Evolutionary conservation across 2,888 invertebrate genomes (phyloP), one percentile per base, ranked within the genome.

Genomic region (Dastarcus helophoroides): DNA sequence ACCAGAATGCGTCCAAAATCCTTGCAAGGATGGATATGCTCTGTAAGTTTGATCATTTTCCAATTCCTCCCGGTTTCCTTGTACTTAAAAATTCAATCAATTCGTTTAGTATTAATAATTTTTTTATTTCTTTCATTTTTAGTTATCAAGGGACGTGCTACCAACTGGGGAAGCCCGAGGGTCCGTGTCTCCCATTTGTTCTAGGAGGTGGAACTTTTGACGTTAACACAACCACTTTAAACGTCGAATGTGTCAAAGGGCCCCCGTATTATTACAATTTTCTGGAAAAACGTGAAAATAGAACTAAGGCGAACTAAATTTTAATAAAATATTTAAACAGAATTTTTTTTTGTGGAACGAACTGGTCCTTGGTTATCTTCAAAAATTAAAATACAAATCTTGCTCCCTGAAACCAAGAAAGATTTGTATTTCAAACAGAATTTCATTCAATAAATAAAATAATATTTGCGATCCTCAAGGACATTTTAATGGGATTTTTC

Each of bases 1-100:
- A 22, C 77, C 80, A 0, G 56, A 63, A 29, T 82, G 81, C 46
- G 59, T 59, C 3, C 42, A 42, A 12, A 81, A 80, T 60, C 71
- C 73, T 1, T 82, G 81, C 47, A 35, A 43, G 2, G 73, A 77
- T 42, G 68, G 67, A 1, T 43, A 58, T 11, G 68, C 72, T 1
- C 47, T 40, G 41, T 69, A 43, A 47, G 38, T 37, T 26, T 5
- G 10, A n/a, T n/a, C n/a, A n/a, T n/a, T n/a, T n/a, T n/a, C n/a
- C n/a, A n/a, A n/a, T n/a, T n/a, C n/a, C n/a, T n/a, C n/a, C n/a
- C n/a, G n/a, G n/a, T n/a, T 8, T 17, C 19, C 19, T 8, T 17
- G 19, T 7, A 17, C 8, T 6, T 7, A 17, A 17, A 8, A 6
- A 7, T 17, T 17, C 19, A 17, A 17, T 17, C 6, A 7, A 17